These are phyloP conservation scores for Theodoxus fluviatilis DNA, from an alignment of 2,888 invertebrate genomes.

Conservation along the genomic window DNA sequence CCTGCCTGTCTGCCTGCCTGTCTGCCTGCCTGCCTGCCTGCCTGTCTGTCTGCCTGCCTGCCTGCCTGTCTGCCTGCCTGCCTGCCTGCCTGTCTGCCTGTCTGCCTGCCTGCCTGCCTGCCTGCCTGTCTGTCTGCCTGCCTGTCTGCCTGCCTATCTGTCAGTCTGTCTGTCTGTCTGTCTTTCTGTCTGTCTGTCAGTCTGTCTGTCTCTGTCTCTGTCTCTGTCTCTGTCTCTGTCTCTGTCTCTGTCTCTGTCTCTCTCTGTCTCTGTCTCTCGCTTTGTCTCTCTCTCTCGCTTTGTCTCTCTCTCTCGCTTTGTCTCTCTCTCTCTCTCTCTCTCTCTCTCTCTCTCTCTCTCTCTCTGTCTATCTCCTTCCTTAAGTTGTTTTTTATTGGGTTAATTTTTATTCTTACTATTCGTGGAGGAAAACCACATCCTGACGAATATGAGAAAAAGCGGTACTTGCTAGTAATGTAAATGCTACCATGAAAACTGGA, in stretches of 20 bases:
- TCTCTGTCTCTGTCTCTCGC: background rate
- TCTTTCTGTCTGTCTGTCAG: constrained; percentile 11
- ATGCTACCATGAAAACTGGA: no score
- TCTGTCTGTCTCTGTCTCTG: background rate
- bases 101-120: background rate
- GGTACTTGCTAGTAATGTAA: no score
- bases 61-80: no score
- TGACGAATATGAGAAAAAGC: no score
- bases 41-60: no score
- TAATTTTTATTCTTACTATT: no score
- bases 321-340: background rate
- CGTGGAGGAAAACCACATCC: no score
- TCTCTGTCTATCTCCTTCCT: no score
- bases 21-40: no score
- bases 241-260: constrained; percentile 9
- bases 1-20: no score
- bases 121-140: background rate
- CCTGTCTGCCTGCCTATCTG: constrained; percentile 14
- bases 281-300: background rate
- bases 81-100: background rate
- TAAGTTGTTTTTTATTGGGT: no score
- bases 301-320: background rate
- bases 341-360: constrained; percentile 9
- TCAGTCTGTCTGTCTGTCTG: constrained; percentile 17
- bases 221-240: background rate